Base-by-base conservation (phyloP, 2,888 invertebrate genomes). In the Clepsis dumicolana region DNA sequence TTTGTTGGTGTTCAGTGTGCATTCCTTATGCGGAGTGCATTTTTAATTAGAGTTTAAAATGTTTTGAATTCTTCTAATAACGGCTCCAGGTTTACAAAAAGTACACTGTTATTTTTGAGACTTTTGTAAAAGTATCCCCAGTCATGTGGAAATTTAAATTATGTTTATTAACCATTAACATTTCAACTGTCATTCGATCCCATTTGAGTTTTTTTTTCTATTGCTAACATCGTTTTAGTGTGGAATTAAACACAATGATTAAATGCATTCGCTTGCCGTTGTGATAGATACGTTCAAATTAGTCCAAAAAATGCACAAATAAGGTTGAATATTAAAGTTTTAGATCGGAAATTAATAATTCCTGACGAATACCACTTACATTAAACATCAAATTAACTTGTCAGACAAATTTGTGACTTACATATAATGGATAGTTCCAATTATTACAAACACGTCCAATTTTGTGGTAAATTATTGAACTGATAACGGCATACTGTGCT, bases 1-100 rank as follows among this genome's bases (percentile, higher is more conserved):
- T 91, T 89, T 91, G 90, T 90, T 91, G 93, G 92, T 92, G 91
- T 93, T 91, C 90, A 87, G 93, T 91, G 93, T 93, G 90, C 90
- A 85, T 86, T 85, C 83, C 79, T 79, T 71, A 74, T 70, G 80
- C 75, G 75, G 80, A 80, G 76, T 81, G 76, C 73, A 76, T 78
- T 21, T 12, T 12, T 21, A 48, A 48, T 48, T 48, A 56, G 35
- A 64, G 38, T 65, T 48, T 65, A 65, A 52, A 52, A 35, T 27
- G 35, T 41, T 59, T 25, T 64, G 54, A 56, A 64, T 50, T 59
- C 62, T 66, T 64, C 56, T 66, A 59, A 57, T 41, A 52, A 38
- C n/a, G 18, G 14, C 60, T 67, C 52, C 35, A 64, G 69, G 73
- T 77, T 48, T 44, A 18, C 7, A 12, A 48, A 24, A 35, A 21